phyloP scores from a whole-genome alignment of 2,888 invertebrate genomes.

The Tupiocoris notatus region DNA sequence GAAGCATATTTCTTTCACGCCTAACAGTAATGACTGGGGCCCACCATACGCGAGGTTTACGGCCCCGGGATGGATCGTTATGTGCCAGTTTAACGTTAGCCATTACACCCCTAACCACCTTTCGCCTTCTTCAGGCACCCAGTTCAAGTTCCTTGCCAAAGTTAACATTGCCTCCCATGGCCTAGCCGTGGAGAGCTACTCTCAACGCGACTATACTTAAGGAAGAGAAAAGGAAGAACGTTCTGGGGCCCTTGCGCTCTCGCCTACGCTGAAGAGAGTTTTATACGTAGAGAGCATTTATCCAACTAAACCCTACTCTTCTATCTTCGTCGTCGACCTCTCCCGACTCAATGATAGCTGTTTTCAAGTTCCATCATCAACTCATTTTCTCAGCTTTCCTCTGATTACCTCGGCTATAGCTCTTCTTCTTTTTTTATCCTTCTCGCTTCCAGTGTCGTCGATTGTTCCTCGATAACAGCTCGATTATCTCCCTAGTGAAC shows the following conservation, averaged over 20 bases:
- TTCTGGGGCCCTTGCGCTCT: background rate
- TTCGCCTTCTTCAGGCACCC: background rate
- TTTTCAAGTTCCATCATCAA: slow-evolving; percentile 5
- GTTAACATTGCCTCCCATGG: slow-evolving; percentile 10
- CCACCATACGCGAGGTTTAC: slow-evolving; percentile 7
- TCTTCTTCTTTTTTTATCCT: background rate
- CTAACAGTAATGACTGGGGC: slow-evolving; percentile 24
- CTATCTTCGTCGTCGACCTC: background rate
- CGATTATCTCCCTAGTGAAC: background rate
- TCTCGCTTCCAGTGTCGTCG: background rate
- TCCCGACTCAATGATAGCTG: background rate
- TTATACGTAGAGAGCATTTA: slow-evolving; percentile 18
- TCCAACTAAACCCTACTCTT: slow-evolving; percentile 15
- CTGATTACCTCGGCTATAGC: background rate
- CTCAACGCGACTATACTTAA: background rate
- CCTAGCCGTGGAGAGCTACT: slow-evolving; percentile 1
- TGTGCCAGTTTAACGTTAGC: slow-evolving; percentile 24
- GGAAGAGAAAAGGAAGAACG: too few relatives aligned
- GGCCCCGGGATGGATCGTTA: slow-evolving; percentile 22
- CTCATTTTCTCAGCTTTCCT: slow-evolving; percentile 13
- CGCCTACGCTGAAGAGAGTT: slow-evolving; percentile 6
- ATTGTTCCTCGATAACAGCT: background rate
- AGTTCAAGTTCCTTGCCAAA: slow-evolving; percentile 2
- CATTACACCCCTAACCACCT: background rate
- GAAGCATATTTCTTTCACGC: slow-evolving; percentile 11